Evolutionary conservation across 2,888 invertebrate genomes (phyloP).

Genomic region (Cantharis lateralis): DNA sequence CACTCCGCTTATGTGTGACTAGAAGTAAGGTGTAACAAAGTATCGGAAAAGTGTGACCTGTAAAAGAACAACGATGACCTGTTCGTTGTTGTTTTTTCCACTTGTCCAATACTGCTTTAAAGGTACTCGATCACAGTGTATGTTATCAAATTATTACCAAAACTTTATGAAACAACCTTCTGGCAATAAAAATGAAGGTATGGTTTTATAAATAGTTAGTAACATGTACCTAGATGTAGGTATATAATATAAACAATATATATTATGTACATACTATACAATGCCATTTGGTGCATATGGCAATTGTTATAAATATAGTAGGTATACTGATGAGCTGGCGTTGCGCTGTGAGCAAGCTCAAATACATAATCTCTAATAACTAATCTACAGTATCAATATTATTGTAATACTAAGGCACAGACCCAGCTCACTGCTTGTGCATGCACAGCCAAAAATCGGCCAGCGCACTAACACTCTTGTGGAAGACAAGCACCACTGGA

Average conservation of each 20-base stretch:
- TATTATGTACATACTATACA: constrained; percentile 44
- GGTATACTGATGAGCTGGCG: constrained; percentile 46
- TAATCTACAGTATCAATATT: constrained; percentile 55
- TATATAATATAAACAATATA: constrained; percentile 41
- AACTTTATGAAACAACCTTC: constrained; percentile 11
- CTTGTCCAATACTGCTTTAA: constrained; percentile 47
- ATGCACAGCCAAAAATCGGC: constrained; percentile 28
- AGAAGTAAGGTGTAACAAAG: constrained; percentile 48
- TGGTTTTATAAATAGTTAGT: constrained; percentile 9
- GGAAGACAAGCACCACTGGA: constrained; percentile 58
- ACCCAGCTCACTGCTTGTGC: constrained; percentile 58
- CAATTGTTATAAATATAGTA: constrained; percentile 25
- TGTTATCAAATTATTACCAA: constrained; percentile 34
- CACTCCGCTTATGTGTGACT: constrained; percentile 52
- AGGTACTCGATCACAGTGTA: constrained; percentile 54
- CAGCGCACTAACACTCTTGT: constrained; percentile 49
- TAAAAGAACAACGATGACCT: constrained; percentile 43
- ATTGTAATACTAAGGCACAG: constrained; percentile 60
- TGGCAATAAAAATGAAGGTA: constrained; percentile 1
- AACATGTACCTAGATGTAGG: constrained; percentile 36
- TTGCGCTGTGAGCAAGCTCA: constrained; percentile 54
- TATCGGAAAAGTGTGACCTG: constrained; percentile 49
- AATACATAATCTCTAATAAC: constrained; percentile 49
- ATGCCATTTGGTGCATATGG: constrained; percentile 44
- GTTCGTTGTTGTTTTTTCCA: constrained; percentile 39